These are phyloP conservation scores for Drosophila mimetica DNA, from an alignment of 2,888 invertebrate genomes.

Conservation along the genomic window DNA sequence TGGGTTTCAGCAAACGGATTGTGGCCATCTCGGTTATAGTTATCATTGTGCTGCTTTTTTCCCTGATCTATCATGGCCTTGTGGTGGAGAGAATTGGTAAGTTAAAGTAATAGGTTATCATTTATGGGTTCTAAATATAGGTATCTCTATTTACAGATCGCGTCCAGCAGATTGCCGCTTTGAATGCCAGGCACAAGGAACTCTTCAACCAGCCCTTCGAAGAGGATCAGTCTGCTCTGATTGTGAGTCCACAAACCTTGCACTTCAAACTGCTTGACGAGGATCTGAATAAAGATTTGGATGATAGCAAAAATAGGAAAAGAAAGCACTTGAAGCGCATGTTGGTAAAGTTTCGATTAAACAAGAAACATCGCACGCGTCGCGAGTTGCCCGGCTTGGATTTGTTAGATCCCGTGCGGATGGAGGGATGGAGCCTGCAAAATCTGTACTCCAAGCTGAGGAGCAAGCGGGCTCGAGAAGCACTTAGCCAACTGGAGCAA, in stretches of 20 bases:
- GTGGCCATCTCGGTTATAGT: slow-evolving; percentile 64
- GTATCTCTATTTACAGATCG: slow-evolving; percentile 56
- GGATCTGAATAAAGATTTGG: not conserved
- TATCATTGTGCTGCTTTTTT: slow-evolving; percentile 65
- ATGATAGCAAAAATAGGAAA: slow-evolving; percentile 30
- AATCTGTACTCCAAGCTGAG: slow-evolving; percentile 73
- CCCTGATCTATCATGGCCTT: slow-evolving; percentile 77
- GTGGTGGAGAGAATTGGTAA: slow-evolving; percentile 76
- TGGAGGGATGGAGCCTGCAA: slow-evolving; percentile 69
- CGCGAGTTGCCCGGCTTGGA: slow-evolving; percentile 45
- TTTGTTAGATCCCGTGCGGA: slow-evolving; percentile 68
- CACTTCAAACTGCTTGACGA: slow-evolving; percentile 47
- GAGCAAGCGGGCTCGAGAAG: slow-evolving; percentile 73
- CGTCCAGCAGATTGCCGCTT: slow-evolving; percentile 57
- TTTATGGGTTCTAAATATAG: not conserved
- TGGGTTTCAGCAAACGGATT: slow-evolving; percentile 54
- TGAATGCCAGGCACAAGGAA: slow-evolving; percentile 56
- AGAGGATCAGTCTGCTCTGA: slow-evolving; percentile 39
- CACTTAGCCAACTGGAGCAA: slow-evolving; percentile 70
- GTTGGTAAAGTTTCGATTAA: slow-evolving; percentile 53
- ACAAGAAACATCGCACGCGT: slow-evolving; percentile 35
- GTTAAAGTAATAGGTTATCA: not conserved
- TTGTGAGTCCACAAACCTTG: slow-evolving; percentile 44
- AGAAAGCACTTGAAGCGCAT: slow-evolving; percentile 54
- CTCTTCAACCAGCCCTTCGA: slow-evolving; percentile 47